These are phyloP conservation scores for Coturnix japonica DNA, from an alignment of 2,113 vertebrate species.

Conservation along the genomic window DNA sequence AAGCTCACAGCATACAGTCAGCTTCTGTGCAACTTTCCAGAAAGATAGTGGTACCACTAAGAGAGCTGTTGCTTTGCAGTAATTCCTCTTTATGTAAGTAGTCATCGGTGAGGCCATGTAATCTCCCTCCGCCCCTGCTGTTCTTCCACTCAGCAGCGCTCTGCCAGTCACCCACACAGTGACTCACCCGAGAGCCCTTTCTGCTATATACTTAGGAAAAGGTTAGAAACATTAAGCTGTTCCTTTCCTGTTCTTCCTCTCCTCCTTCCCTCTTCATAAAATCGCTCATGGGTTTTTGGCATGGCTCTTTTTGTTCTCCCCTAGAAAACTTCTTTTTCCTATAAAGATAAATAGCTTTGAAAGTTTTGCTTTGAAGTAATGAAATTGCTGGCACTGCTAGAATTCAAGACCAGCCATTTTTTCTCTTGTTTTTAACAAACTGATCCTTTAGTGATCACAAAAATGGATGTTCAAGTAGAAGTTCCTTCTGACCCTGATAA, in stretches of 20 bases:
- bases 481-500: neutral
- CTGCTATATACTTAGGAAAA: slow-evolving; percentile 5
- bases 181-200: slow-evolving; percentile 54
- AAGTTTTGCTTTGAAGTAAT: neutral
- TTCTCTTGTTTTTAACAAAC: neutral
- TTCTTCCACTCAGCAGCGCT: neutral
- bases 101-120: neutral
- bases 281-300: neutral
- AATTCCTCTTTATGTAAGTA: slow-evolving; percentile 24
- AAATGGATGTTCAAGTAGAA: neutral
- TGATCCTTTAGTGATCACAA: neutral
- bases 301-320: neutral
- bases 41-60: neutral
- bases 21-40: neutral
- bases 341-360: neutral
- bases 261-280: neutral
- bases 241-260: slow-evolving; percentile 33
- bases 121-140: neutral
- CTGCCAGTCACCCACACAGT: slow-evolving; percentile 61
- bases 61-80: neutral
- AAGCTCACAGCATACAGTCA: neutral
- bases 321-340: neutral
- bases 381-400: neutral
- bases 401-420: neutral
- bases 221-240: slow-evolving; percentile 59